Evolutionary conservation across 2,113 vertebrate genomes (phyloP), one percentile per base, ranked within the genome.

Genomic region (Micromys minutus): DNA sequence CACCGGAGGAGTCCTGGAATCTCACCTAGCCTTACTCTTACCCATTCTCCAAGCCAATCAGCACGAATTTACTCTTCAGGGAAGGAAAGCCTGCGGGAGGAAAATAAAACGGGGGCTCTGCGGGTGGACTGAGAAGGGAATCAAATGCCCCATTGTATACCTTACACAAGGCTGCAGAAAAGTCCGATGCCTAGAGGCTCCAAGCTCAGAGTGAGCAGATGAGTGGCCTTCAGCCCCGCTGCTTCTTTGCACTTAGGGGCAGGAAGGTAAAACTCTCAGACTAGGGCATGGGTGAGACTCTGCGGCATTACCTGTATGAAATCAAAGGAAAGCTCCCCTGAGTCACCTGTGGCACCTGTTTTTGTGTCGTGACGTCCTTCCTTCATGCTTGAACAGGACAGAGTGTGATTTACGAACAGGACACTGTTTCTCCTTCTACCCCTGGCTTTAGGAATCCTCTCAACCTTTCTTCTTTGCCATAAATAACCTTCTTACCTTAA

Each of bases 401-500:
- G 74, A 9, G 34, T 15, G 3, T 45, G 34, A 81, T 29, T 84
- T 36, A 65, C 31, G 39, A 39, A 45, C 4, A 21, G n/a, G 22
- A 22, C 36, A 77, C 29, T 0, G 3, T 21, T 93, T 93, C 59
- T 39, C 77, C 39, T 69, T 61, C 52, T 42, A 39, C 29, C 45
- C 76, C 55, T 80, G 61, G 52, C 77, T 90, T n/a, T 63, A 50
- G 31, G 90, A 97, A 89, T 96, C 88, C 79, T 93, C 74, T 92
- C 17, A n/a, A 52, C 52, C 52, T 91, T 83, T 94, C 76, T 72
- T 69, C 74, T 79, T 95, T 79, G 67, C 50, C 76, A 90, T 96
- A 97, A 97, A 97, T 97, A 95, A 97, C 9, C 86, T 95, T 92
- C 88, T 96, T 95, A 92, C 91, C 93, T 95, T 95, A 97, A 95